phyloP scores from a whole-genome alignment of 2,888 invertebrate species.

The Imbricaverruca yamaguchii region DNA sequence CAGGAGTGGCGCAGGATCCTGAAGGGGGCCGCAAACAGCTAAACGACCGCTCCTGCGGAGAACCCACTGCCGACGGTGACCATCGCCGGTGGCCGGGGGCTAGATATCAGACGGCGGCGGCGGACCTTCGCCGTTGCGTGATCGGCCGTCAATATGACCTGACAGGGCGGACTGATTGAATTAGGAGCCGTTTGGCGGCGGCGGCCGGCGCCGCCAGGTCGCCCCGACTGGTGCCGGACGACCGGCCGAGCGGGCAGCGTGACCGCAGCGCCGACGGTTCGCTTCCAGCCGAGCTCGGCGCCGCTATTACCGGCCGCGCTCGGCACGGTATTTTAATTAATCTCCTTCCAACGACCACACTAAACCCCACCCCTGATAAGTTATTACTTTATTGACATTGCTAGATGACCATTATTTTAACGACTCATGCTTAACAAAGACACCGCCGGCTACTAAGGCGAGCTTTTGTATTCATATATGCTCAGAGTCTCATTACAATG shows the following conservation, averaged over 20 bases:
- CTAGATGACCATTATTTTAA: conserved; percentile 22
- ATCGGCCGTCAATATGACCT: no score
- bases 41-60: no score
- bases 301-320: background rate
- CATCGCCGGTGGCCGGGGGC: no score
- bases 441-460: conserved; percentile 20
- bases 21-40: no score
- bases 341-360: conserved; percentile 20
- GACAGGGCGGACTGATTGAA: no score
- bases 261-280: background rate
- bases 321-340: conserved; percentile 19
- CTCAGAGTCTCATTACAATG: conserved; percentile 20
- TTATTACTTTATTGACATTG: conserved; percentile 22
- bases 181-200: no score
- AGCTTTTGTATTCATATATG: conserved; percentile 20
- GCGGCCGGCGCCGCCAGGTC: no score
- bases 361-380: conserved; percentile 19
- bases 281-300: background rate
- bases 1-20: no score
- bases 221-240: no score
- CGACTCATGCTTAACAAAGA: conserved; percentile 22
- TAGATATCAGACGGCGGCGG: no score
- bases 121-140: no score
- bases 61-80: no score
- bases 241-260: background rate